A percentile compares a stretch with the other conserved stretches of the same genome.
These are phyloP conservation scores for Steromphala cineraria DNA, from an alignment of 2,888 invertebrate species.

Conservation along the genomic window DNA sequence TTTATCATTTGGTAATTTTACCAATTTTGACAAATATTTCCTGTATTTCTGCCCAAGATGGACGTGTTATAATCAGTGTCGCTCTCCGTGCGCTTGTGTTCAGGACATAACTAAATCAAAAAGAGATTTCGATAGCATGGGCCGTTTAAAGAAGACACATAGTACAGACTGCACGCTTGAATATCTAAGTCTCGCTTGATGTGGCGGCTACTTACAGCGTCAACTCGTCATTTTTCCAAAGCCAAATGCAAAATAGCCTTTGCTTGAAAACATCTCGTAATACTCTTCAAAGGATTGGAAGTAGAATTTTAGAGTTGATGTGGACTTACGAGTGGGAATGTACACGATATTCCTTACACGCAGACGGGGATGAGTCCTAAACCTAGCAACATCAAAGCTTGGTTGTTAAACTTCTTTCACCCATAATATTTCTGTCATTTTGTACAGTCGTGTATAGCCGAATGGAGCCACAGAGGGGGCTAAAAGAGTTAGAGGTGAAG, in stretches of 20 bases:
- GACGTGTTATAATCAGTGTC: too few relatives aligned
- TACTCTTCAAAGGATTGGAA: not conserved
- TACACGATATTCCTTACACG: not conserved
- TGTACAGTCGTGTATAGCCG: not conserved
- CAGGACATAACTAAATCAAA: too few relatives aligned
- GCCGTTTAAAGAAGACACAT: too few relatives aligned
- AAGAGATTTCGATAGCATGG: too few relatives aligned
- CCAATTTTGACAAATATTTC: too few relatives aligned
- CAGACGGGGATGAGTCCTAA: not conserved
- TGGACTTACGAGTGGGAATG: not conserved
- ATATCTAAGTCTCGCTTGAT: too few relatives aligned
- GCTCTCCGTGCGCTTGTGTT: too few relatives aligned
- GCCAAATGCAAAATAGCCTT: not conserved
- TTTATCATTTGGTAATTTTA: too few relatives aligned
- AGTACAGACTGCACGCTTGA: too few relatives aligned
- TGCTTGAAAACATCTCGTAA: not conserved
- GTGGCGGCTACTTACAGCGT: not conserved
- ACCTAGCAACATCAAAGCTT: not conserved
- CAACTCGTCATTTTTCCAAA: not conserved
- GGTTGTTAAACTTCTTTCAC: not conserved
- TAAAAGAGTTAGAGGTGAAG: slow-evolving; percentile 1
- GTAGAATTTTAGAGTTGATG: not conserved
- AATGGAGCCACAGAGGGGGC: not conserved
- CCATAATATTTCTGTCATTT: slow-evolving; percentile 19
- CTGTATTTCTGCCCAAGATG: too few relatives aligned